Base-by-base conservation (phyloP, 2,888 invertebrate species). In the Cheilosia vernalis region DNA sequence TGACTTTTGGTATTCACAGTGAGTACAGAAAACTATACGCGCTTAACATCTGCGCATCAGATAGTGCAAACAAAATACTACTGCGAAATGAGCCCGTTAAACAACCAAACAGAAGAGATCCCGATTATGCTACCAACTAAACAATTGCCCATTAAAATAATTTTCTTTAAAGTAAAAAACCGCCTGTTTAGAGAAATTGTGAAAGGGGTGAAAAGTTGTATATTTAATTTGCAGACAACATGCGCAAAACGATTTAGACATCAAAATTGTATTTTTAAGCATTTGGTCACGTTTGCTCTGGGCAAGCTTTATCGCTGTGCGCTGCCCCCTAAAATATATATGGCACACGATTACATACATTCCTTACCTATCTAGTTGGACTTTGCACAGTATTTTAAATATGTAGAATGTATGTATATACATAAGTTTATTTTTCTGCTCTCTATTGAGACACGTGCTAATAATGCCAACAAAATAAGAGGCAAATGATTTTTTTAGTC, bases 261-360 rank as follows among this genome's bases (percentile, higher is more conserved):
- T 27, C 0, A 13, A 53, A 73, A 42, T 73, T 73, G 33, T 53
- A 73, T 61, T 61, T 66, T 42, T 61, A 73, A 73, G 7, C 30
- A 53, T 73, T 51, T 55, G 40, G 61, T 73, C 72, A 73, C 72
- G 72, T 73, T 73, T 61, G n/a, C 6, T 47, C 24, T 60, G n/a
- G 15, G 9, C 0, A 17, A 27, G 21, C 37, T 47, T 69, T 69
- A 13, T 2, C 9, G 30, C 55, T 33, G 30, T 33, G 30, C 17
- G 5, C 33, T 56, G n/a, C 33, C 30, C 33, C 30, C 21, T 15
- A n/a, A 10, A 17, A n/a, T 33, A 1, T 15, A 33, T n/a, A n/a
- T n/a, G n/a, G n/a, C n/a, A n/a, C n/a, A n/a, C n/a, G n/a, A n/a
- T 7, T 19, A 19, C 17, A 33, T 33, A 33, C 10, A 33, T 10